Percentiles rank a stretch among this genome's conserved stretches.
These are phyloP conservation scores for Xenopus borealis DNA, from an alignment of 2,113 vertebrate species.

Conservation along the genomic window DNA sequence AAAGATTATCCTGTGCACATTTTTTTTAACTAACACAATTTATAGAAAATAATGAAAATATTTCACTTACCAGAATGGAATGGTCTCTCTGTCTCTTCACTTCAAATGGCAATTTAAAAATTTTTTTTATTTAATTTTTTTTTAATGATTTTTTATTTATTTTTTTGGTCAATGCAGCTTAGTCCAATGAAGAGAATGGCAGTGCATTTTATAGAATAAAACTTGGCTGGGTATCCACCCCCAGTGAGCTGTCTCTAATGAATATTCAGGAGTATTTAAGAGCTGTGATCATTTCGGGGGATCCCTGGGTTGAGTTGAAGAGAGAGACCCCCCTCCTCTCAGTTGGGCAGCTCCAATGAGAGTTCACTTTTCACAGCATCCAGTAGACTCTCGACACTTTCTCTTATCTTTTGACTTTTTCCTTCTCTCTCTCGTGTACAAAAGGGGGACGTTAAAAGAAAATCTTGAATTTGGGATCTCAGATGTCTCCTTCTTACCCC, in stretches of 20 bases:
- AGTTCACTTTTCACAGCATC: slow-evolving; percentile 11
- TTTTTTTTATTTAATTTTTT: background rate
- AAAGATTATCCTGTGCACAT: no score
- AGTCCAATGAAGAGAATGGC: slow-evolving; percentile 1
- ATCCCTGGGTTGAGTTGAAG: background rate
- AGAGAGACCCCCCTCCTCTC: background rate
- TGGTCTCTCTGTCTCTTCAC: no score
- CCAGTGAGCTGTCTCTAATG: slow-evolving; percentile 48
- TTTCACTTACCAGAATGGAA: background rate
- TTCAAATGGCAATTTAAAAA: background rate
- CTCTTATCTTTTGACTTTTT: slow-evolving; percentile 9
- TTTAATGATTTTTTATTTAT: background rate
- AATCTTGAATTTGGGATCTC: slow-evolving; percentile 48
- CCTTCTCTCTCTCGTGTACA: background rate
- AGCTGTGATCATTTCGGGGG: slow-evolving; percentile 19
- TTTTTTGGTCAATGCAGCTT: slow-evolving; percentile 16
- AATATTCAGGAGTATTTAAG: slow-evolving; percentile 49
- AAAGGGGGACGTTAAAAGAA: background rate
- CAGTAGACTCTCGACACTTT: background rate
- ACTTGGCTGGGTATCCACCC: slow-evolving; percentile 52
- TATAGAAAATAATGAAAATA: background rate
- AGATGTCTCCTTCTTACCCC: slow-evolving; percentile 22
- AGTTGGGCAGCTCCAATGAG: background rate
- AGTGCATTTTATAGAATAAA: slow-evolving; percentile 53
- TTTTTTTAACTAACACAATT: no score